Base-by-base conservation (phyloP, 2,113 vertebrate genomes). In the Coptodon bakossiorum region DNA sequence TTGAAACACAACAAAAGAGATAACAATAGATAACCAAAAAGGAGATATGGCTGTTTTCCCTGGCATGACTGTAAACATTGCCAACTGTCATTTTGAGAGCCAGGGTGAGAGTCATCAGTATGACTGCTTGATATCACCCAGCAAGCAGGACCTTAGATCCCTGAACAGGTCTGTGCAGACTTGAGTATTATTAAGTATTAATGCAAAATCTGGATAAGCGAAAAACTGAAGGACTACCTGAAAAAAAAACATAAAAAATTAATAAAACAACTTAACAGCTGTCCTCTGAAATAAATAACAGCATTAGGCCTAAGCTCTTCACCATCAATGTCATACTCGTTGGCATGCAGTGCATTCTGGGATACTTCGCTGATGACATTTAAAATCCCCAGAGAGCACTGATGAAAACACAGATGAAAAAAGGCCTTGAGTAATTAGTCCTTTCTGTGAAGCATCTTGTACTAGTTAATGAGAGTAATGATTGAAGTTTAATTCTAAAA, bases 401-500 rank as follows among this genome's bases (percentile, higher is more conserved):
- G 45, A 78, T 52, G 73, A 78, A 50, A 50, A 52, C 27, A 4
- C 3, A 54, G 4, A 73, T 73, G 16, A 43, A 45, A 54, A 48
- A 57, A 76, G 8, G 36, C 24, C 76, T 73, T 17, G 29, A 4
- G 19, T 63, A 43, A 82, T 87, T 48, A 34, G 29, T 54, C 56
- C 10, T 83, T 48, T 63, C 34, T 66, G 19, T 78, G 29, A 87
- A 56, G 79, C 27, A 36, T 31, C 34, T 14, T 68, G 36, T 17
- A 34, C 68, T 63, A 56, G 22, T 7, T 56, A 71, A 84, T 71
- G 31, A 71, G 19, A 71, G 48, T 40, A 27, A 57, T 38, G 4
- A 59, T 83, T 83, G 89, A 56, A 87, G 80, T 71, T 71, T 61
- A 45, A 81, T 86, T 82, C 19, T 63, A 84, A 84, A 87, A 81